phyloP scores from a whole-genome alignment of 2,113 vertebrate species.

The Oncorhynchus kisutch region DNA sequence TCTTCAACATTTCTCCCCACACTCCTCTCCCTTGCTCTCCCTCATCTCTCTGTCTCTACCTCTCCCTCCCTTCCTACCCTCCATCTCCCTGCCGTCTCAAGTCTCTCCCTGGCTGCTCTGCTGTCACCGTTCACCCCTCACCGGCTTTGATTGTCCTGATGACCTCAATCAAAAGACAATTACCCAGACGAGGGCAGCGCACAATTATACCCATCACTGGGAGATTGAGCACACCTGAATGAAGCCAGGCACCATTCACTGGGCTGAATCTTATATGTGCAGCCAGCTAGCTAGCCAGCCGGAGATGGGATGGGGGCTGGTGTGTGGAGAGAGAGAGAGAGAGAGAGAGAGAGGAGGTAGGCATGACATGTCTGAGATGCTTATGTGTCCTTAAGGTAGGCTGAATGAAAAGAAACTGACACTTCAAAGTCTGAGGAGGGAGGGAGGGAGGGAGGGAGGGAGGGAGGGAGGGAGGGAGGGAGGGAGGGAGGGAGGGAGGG shows the following conservation, averaged over 20 bases:
- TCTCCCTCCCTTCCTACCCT: slow-evolving; percentile 61
- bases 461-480: no score
- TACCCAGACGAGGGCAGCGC: slow-evolving; percentile 81
- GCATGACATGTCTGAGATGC: slow-evolving; percentile 40
- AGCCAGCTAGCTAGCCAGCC: slow-evolving; percentile 63
- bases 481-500: no score
- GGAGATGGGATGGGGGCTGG: slow-evolving; percentile 11
- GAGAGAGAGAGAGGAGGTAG: slow-evolving; percentile 35
- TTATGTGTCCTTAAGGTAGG: slow-evolving; percentile 45
- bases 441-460: no score
- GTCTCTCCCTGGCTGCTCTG: slow-evolving; percentile 45
- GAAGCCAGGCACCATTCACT: slow-evolving; percentile 78
- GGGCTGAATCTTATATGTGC: slow-evolving; percentile 76
- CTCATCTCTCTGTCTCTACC: slow-evolving; percentile 54
- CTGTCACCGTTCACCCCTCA: slow-evolving; percentile 77
- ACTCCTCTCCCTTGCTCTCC: slow-evolving; percentile 16
- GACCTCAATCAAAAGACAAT: slow-evolving; percentile 99
- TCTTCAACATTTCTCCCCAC: slow-evolving; percentile 32
- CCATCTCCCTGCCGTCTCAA: slow-evolving; percentile 16
- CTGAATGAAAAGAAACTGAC: slow-evolving; percentile 38
- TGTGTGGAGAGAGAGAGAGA: slow-evolving; percentile 36
- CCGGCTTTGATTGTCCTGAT: slow-evolving; percentile 88
- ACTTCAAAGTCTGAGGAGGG: slow-evolving; percentile 50
- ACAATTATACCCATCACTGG: slow-evolving; percentile 87
- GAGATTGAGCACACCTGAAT: slow-evolving; percentile 85